phyloP scores from a whole-genome alignment of 2,888 invertebrate genomes.

The Tanaodytes sp. region DNA sequence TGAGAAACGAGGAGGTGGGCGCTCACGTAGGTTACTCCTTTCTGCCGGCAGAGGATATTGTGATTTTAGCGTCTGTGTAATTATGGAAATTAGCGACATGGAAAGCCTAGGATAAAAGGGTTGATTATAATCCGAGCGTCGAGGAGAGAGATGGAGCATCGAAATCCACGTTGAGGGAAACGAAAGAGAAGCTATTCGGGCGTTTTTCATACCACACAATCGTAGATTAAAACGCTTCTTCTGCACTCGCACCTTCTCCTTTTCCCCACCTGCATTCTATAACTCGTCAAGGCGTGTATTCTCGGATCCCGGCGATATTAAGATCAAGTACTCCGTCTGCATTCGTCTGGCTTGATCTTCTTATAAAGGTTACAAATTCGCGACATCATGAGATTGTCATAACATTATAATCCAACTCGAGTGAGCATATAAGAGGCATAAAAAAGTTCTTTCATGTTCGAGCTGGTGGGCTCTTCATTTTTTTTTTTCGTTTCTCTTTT shows the following conservation, averaged over 20 bases:
- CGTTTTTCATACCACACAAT: constrained; percentile 64
- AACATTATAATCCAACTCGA: constrained; percentile 43
- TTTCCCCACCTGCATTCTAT: constrained; percentile 50
- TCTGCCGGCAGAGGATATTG: constrained; percentile 72
- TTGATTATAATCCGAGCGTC: constrained; percentile 73
- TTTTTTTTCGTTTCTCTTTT: too few relatives aligned
- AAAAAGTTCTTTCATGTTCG: too few relatives aligned
- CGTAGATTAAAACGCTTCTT: constrained; percentile 73
- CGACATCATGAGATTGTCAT: constrained; percentile 39
- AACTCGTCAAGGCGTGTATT: constrained; percentile 59
- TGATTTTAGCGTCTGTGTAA: constrained; percentile 74
- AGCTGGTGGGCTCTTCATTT: too few relatives aligned
- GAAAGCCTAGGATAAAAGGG: constrained; percentile 74
- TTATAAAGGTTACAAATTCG: constrained; percentile 49
- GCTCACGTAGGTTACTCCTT: constrained; percentile 71
- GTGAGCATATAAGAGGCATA: too few relatives aligned
- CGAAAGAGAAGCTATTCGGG: constrained; percentile 52
- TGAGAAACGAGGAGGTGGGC: constrained; percentile 60
- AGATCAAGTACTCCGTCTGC: constrained; percentile 50
- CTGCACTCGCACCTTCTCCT: constrained; percentile 69
- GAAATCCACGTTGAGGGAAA: constrained; percentile 52
- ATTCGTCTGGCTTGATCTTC: constrained; percentile 46
- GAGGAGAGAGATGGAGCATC: constrained; percentile 59
- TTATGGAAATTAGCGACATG: constrained; percentile 74
- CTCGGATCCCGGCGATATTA: constrained; percentile 65